Base-by-base conservation (phyloP, 2,113 vertebrate species). In the Syngnathus typhle region DNA sequence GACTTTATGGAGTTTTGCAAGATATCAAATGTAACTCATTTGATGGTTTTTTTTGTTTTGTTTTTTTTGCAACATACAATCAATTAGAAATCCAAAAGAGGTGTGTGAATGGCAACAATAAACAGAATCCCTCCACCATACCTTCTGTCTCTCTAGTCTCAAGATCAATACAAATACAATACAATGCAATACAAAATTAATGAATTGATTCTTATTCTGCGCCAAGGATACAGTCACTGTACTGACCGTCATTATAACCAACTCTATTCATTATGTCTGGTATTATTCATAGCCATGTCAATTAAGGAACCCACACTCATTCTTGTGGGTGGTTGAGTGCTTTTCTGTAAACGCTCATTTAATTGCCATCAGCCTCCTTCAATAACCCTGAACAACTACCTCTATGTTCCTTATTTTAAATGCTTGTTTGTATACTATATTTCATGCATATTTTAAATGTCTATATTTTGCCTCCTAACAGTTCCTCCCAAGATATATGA, bases 401-500 rank as follows among this genome's bases (percentile, higher is more conserved):
- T 44, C 38, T 6, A n/a, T n/a, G 21, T 37, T 55, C 18, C 41
- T 65, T 55, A 18, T 56, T 37, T 67, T 9, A 27, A 37, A 41
- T 69, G 32, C 47, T n/a, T 55, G 51, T 9, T 19, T 18, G 43
- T 3, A 52, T 38, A 44, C 5, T 32, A 16, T 54, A 32, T 56
- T 32, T 56, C 2, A 13, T 15, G 15, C 23, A 12, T 21, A 13
- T 58, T 36, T 58, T 0, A 58, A 68, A 82, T 74, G 51, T 77
- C 7, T 74, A 11, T 49, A 56, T 62, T 36, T 47, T 64, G 70
- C n/a, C 71, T 12, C 90, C 0, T 88, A 88, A 56, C 89, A 99
- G 97, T 99, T 88, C 93, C 96, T 67, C 95, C 97, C 68, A 96
- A 98, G 93, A 99, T 99, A 82, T 93, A 93, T 67, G 95, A 97